Base-by-base conservation (phyloP, 2,797 vertebrate species). In the Myiotriccus ornatus region DNA sequence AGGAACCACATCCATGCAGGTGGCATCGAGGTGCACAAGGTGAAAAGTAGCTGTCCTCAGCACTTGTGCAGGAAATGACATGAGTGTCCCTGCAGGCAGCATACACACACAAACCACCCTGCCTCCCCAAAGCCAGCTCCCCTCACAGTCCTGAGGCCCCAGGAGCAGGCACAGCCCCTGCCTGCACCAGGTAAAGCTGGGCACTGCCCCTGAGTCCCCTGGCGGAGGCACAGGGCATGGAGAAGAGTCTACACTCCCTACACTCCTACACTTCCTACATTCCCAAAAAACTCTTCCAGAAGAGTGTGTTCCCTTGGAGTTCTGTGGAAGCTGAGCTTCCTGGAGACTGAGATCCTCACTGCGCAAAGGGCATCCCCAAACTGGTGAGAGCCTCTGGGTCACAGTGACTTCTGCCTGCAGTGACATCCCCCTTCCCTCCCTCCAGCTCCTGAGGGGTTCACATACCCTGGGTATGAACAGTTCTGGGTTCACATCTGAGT, bases 141-240 rank as follows among this genome's bases (percentile, higher is more conserved):
- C 13, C 1, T 1, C 3, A 55, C 24, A 62, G 30, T n/a, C 27
- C 62, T 7, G 4, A 39, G 70, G 44, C n/a, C 0, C 62, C 17
- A 6, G 39, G 35, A 11, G 27, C 13, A 9, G 2, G 11, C 49
- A 25, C 34, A 47, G 28, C 35, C 39, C 3, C 0, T 32, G 5
- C 4, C 3, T 16, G n/a, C n/a, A 10, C 7, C 12, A 14, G 55
- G n/a, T 43, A 49, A 27, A 63, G n/a, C 25, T 60, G 24, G 56
- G 39, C 19, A 6, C 19, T 12, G 44, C 20, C 44, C 17, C 43
- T 1, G 2, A 14, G 70, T 35, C 8, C 24, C 56, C 43, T 7
- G 2, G 41, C 2, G 6, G 53, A 30, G 50, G 12, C 27, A 49
- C 2, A 17, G 18, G 37, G 25, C 20, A 23, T 0, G 4, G 16